phyloP scores from a whole-genome alignment of 2,113 vertebrate species.

The Amblyopsis rosae region DNA sequence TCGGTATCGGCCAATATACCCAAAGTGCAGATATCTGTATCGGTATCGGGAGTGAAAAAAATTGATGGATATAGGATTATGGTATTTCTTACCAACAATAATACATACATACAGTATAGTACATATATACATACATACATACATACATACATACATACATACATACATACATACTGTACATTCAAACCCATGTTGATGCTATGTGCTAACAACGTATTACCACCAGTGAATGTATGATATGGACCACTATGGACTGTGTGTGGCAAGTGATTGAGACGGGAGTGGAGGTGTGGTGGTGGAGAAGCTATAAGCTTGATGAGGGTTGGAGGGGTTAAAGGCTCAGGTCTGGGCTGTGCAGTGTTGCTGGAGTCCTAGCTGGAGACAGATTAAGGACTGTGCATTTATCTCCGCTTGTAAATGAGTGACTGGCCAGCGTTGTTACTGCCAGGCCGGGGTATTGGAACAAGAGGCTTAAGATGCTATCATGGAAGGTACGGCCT shows the following conservation, averaged over 20 bases:
- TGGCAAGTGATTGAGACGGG: conserved; percentile 68
- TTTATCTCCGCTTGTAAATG: conserved; percentile 81
- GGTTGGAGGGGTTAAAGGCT: conserved; percentile 55
- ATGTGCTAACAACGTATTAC: no score
- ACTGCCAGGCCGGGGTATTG: conserved; percentile 76
- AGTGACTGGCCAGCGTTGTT: conserved; percentile 77
- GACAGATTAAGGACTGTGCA: conserved; percentile 75
- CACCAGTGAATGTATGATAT: no score
- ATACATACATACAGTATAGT: no score
- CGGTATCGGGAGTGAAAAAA: no score
- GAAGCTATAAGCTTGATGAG: conserved; percentile 50
- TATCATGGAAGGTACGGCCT: conserved; percentile 72
- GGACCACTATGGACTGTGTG: conserved; percentile 27
- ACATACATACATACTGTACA: no score
- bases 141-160: no score
- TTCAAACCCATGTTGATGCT: no score
- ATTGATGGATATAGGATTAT: no score
- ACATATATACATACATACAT: no score
- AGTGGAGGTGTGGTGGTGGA: conserved; percentile 44
- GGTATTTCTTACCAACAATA: no score
- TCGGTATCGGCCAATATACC: no score
- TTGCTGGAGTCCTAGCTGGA: conserved; percentile 61
- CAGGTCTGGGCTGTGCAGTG: conserved; percentile 48
- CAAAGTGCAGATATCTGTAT: no score
- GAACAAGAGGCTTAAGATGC: conserved; percentile 84